Percentiles rank a stretch among this genome's conserved stretches.
Conservation (phyloP, 2,797 vertebrate species). For the Pseudochaenichthys georgianus region DNA sequence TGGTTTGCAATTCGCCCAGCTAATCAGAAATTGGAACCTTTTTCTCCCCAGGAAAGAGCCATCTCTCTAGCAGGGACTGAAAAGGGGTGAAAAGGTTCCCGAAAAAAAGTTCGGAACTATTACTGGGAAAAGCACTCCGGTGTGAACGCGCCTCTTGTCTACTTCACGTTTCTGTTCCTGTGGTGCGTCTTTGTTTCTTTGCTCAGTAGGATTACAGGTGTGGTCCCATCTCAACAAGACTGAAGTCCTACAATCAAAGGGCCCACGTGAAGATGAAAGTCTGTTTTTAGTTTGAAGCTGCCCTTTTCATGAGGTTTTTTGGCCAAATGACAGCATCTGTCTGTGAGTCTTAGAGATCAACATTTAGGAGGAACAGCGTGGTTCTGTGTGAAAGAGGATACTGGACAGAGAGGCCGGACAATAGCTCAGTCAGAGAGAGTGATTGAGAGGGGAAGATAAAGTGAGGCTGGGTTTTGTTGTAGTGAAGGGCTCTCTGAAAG, state of each 20-base stretch:
- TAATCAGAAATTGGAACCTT: too few species aligned
- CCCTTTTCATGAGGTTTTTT: slow-evolving; percentile 48
- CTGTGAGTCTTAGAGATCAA: slow-evolving; percentile 51
- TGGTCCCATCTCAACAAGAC: slow-evolving; percentile 48
- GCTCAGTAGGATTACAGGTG: slow-evolving; percentile 50
- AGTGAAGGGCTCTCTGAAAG: slow-evolving; percentile 31
- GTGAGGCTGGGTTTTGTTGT: slow-evolving; percentile 50
- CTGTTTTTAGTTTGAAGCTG: slow-evolving; percentile 59
- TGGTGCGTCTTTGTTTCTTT: slow-evolving; percentile 22
- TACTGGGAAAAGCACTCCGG: too few species aligned
- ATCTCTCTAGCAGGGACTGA: too few species aligned
- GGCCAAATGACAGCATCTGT: slow-evolving; percentile 63
- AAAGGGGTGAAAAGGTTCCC: too few species aligned
- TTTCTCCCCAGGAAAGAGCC: too few species aligned
- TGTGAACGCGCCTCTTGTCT: background rate
- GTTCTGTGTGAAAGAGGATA: slow-evolving; percentile 36
- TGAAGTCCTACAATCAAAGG: slow-evolving; percentile 49
- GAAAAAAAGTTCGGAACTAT: too few species aligned
- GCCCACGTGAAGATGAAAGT: slow-evolving; percentile 71
- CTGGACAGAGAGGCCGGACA: slow-evolving; percentile 44
- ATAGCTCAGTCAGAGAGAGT: slow-evolving; percentile 54
- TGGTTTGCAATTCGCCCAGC: too few species aligned
- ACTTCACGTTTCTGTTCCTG: slow-evolving; percentile 20
- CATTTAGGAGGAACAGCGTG: slow-evolving; percentile 45
- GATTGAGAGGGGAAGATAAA: slow-evolving; percentile 58